These are phyloP conservation scores for Ginglymostoma cirratum DNA, from an alignment of 2,113 vertebrate species.

Conservation along the genomic window DNA sequence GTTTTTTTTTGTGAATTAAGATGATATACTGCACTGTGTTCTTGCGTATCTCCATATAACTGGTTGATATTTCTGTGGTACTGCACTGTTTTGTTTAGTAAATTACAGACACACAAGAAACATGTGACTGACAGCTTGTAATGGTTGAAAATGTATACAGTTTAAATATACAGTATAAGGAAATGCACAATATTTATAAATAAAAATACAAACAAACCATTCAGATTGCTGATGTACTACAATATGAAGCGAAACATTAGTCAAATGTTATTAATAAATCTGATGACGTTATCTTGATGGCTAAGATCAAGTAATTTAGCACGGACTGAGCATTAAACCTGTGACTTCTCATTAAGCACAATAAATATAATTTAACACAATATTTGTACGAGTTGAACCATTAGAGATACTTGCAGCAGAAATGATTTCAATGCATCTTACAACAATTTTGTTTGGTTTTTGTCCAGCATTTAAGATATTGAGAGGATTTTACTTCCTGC, in stretches of 20 bases:
- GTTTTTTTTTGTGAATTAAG: slow-evolving; percentile 28
- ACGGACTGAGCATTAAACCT: not conserved
- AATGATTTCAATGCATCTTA: not conserved
- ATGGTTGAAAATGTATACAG: slow-evolving; percentile 29
- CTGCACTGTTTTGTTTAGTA: slow-evolving; percentile 29
- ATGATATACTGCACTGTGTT: slow-evolving; percentile 32
- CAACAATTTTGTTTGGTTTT: not conserved
- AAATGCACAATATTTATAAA: slow-evolving; percentile 38
- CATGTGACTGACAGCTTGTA: slow-evolving; percentile 14
- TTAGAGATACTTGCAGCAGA: not conserved
- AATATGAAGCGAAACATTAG: not conserved
- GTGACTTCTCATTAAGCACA: not conserved
- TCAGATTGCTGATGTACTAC: slow-evolving; percentile 19
- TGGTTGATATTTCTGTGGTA: slow-evolving; percentile 33
- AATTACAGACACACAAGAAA: slow-evolving; percentile 33
- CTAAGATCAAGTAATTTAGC: not conserved
- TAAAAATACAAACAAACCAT: slow-evolving; percentile 28
- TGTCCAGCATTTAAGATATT: not conserved
- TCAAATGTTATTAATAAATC: not conserved
- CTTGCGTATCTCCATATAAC: slow-evolving; percentile 32
- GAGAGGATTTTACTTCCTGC: not conserved
- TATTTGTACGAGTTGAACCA: not conserved
- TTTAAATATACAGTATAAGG: slow-evolving; percentile 37
- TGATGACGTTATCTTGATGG: not conserved
- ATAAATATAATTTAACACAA: too few relatives aligned